Percentiles rank a stretch among this genome's conserved stretches.
Evolutionary conservation across 30 jellyfish, hydroid and myxozoan species (phyloP).

Genomic region (Morbakka virulenta): DNA sequence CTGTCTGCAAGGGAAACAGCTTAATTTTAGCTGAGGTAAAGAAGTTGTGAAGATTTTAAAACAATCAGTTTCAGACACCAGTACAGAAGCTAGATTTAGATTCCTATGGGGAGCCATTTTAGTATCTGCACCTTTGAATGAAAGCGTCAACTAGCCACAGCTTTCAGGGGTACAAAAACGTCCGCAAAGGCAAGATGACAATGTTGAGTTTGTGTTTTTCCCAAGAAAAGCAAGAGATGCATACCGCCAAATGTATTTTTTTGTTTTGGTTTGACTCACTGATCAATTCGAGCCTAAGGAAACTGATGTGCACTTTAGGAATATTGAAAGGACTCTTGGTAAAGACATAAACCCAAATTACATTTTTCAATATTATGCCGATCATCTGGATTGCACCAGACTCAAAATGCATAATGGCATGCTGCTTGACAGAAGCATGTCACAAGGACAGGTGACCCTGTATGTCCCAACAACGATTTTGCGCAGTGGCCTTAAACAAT

Average conservation of each 20-base stretch:
- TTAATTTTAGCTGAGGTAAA: slow-evolving; percentile 17
- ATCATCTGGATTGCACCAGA: too few species aligned
- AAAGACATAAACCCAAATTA: slow-evolving; percentile 32
- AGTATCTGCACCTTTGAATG: neutral
- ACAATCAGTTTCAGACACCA: slow-evolving; percentile 11
- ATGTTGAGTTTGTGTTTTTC: too few species aligned
- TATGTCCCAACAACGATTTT: slow-evolving; percentile 42
- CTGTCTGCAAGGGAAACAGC: slow-evolving; percentile 38
- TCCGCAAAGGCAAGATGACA: slow-evolving; percentile 7
- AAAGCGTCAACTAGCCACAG: neutral
- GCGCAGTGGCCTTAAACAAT: slow-evolving; percentile 42
- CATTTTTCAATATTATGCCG: slow-evolving; percentile 24
- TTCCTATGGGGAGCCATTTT: too few species aligned
- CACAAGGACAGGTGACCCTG: slow-evolving; percentile 38
- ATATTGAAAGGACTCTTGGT: slow-evolving; percentile 17
- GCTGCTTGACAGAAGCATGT: slow-evolving; percentile 5
- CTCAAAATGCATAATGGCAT: slow-evolving; percentile 28
- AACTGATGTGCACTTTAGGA: slow-evolving; percentile 17
- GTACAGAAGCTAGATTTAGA: slow-evolving; percentile 28
- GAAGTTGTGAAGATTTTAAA: neutral
- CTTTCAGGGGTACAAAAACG: slow-evolving; percentile 3
- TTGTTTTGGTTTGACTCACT: slow-evolving; percentile 1
- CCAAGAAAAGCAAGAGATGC: slow-evolving; percentile 2
- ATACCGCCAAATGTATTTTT: slow-evolving; percentile 1
- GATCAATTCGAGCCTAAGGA: slow-evolving; percentile 9